Evolutionary conservation across 1,140 invertebrate species (phyloP), one percentile per base, ranked within the genome.

Genomic region (Drosophila sproati): DNA sequence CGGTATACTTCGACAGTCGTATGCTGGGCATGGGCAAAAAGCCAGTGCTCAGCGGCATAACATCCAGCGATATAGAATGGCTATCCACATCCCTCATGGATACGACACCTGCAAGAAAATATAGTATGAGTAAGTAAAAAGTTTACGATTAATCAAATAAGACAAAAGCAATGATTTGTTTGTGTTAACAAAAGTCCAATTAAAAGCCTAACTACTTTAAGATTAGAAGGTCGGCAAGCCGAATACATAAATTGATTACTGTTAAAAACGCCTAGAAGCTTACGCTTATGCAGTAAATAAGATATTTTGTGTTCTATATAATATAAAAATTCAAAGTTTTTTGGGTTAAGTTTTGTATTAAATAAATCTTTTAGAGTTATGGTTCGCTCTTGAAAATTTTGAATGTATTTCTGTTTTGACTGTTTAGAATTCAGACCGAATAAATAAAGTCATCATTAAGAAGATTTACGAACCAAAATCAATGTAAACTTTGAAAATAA

Each of bases 1-100:
- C 96, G 80, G 98, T 97, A 93, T 98, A 98, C 80, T 98, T 98
- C 4, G 97, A 98, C n/a, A 99, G 93, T 67, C 97, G 94, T 62
- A 99, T 96, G 61, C 96, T 94, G 4, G 98, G 98, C 60, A 98
- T 94, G 5, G 98, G 98, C 50, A 98, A 93, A 92, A 96, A 98
- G 29, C 98, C 98, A 64, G 96, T 96, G 3, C 96, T 96, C 32
- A 99, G 93, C 31, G 98, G 98, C 96, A 98, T 98, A 8, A 98
- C 97, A 83, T 98, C 97, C 63, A 99, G 93, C 1, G 95, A 95
- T 48, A 98, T 96, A 55, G 94, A 95, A 92, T 97, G 96, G 56
- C 95, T 94, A 54, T 95, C 95, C 10, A 94, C 93, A 45, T 94
- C 93, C 74, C 97, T 96, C 93, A 98, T 95, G 5, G 95, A 96